Percentiles rank a stretch among this genome's conserved stretches.
Evolutionary conservation across 2,888 invertebrate species (phyloP).

Genomic region (Drosophila glabriapex): DNA sequence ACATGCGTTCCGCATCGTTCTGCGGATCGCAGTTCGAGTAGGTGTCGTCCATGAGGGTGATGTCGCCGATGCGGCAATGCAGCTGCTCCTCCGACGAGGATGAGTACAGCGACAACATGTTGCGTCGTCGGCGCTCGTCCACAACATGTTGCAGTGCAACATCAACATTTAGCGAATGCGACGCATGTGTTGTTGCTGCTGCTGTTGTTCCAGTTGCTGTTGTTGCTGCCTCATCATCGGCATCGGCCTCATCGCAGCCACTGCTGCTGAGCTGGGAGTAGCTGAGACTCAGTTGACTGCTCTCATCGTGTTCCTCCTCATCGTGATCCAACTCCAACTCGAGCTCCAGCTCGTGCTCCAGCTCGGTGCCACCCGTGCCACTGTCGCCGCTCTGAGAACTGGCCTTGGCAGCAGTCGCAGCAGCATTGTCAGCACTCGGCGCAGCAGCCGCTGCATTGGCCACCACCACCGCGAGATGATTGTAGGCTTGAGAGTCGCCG

Average conservation of each 20-base stretch:
- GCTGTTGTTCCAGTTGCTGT: slow-evolving; percentile 34
- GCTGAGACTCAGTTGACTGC: slow-evolving; percentile 81
- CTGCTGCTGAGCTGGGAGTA: slow-evolving; percentile 82
- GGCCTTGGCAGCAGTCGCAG: slow-evolving; percentile 61
- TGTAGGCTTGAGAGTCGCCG: slow-evolving; percentile 69
- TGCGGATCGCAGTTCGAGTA: slow-evolving; percentile 85
- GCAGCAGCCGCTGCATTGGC: slow-evolving; percentile 53
- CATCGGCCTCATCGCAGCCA: slow-evolving; percentile 66
- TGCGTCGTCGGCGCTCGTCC: slow-evolving; percentile 53
- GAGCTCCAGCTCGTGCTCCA: slow-evolving; percentile 79
- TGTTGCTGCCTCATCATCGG: slow-evolving; percentile 43
- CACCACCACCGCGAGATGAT: slow-evolving; percentile 61
- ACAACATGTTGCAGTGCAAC: slow-evolving; percentile 47
- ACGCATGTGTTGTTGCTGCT: slow-evolving; percentile 24
- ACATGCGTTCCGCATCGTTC: slow-evolving; percentile 86
- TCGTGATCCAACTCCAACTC: slow-evolving; percentile 68
- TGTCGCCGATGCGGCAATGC: slow-evolving; percentile 82
- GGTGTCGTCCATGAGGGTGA: slow-evolving; percentile 85
- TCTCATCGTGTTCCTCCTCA: slow-evolving; percentile 65
- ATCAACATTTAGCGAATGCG: slow-evolving; percentile 11
- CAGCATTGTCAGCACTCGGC: neutral
- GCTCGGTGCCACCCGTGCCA: slow-evolving; percentile 83
- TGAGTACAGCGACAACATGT: slow-evolving; percentile 70
- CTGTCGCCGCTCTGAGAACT: slow-evolving; percentile 83
- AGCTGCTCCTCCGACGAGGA: slow-evolving; percentile 80